phyloP scores from a whole-genome alignment of 2,888 invertebrate species.

The Drosophila koepferae region DNA sequence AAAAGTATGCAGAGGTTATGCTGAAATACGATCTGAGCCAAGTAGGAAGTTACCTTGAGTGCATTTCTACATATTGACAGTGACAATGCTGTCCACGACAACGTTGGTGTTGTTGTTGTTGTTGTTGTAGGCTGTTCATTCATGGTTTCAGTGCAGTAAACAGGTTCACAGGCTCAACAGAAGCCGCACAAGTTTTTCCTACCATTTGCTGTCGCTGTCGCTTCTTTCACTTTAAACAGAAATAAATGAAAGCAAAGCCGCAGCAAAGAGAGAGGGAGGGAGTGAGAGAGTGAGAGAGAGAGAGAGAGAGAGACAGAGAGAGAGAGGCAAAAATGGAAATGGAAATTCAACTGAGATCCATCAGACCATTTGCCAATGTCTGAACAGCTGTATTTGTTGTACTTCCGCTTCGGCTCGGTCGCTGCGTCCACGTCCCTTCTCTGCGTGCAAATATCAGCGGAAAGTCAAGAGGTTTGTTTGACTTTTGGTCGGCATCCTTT shows the following conservation, averaged over 20 bases:
- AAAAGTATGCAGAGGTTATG: constrained; percentile 71
- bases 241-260: constrained; percentile 23
- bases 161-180: constrained; percentile 80
- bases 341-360: constrained; percentile 35
- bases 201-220: constrained; percentile 7
- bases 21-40: constrained; percentile 69
- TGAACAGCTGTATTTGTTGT: constrained; percentile 68
- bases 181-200: constrained; percentile 72
- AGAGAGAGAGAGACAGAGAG: constrained; percentile 16
- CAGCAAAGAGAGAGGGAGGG: constrained; percentile 9
- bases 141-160: constrained; percentile 73
- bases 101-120: constrained; percentile 18
- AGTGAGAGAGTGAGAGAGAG: too few species aligned
- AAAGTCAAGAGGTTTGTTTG: constrained; percentile 70
- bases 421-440: background rate
- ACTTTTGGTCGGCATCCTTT: constrained; percentile 55
- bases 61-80: constrained; percentile 80
- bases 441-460: constrained; percentile 62
- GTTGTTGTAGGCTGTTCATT: constrained; percentile 60
- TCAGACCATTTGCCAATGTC: constrained; percentile 35
- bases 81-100: constrained; percentile 66
- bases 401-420: constrained; percentile 57
- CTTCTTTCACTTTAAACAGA: constrained; percentile 32
- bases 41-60: constrained; percentile 84
- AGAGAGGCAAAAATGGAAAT: constrained; percentile 8